A percentile compares a stretch with the other conserved stretches of the same genome.
phyloP scores from a whole-genome alignment of 92 coral and sea anemone genomes.

The Epizoanthus stellaris region DNA sequence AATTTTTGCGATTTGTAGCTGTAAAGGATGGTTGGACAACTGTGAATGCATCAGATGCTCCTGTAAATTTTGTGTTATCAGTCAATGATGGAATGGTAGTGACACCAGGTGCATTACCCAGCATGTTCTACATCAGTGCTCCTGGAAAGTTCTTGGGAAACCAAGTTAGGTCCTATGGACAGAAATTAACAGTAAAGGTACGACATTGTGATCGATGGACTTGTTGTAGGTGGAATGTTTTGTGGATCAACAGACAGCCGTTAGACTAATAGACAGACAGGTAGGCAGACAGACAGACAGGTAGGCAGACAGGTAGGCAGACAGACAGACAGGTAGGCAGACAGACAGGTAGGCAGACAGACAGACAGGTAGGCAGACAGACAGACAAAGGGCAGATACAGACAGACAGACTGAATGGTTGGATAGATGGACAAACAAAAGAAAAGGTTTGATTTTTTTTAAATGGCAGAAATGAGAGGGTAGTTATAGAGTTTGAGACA shows the following conservation, averaged over 20 bases:
- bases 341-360: no score
- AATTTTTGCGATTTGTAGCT: constrained; percentile 11
- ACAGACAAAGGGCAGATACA: no score
- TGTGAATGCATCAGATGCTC: constrained; percentile 50
- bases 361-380: neutral
- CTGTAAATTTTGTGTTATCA: constrained; percentile 46
- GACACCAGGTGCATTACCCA: constrained; percentile 45
- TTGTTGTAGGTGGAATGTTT: no score
- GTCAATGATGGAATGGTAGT: constrained; percentile 55
- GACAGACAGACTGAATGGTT: no score
- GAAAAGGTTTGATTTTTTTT: no score
- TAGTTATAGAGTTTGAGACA: no score
- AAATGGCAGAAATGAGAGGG: no score
- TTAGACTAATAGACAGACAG: no score
- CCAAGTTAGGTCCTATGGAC: constrained; percentile 77
- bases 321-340: neutral
- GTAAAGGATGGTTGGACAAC: constrained; percentile 62
- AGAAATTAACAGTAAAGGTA: constrained; percentile 70
- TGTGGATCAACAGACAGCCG: no score
- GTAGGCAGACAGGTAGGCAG: no score
- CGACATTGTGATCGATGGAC: neutral
- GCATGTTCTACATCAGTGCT: constrained; percentile 66
- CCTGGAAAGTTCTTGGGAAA: constrained; percentile 74
- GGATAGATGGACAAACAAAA: no score
- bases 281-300: neutral